Evolutionary conservation across 2,888 invertebrate species (phyloP), one percentile per base, ranked within the genome.

Genomic region (Cylindroiulus punctatus): DNA sequence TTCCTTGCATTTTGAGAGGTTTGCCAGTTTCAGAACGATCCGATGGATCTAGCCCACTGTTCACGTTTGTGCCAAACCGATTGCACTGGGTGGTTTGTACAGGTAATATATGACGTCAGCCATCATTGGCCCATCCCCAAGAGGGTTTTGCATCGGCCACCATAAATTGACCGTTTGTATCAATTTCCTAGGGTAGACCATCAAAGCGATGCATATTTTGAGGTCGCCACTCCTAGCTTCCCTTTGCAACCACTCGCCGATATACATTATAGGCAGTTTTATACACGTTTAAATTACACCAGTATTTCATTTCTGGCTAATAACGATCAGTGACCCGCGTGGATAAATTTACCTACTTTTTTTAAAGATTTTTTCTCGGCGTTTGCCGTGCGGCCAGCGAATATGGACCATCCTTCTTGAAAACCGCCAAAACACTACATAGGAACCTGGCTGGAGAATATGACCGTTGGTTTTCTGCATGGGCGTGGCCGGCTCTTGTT

Each of bases 221-320:
- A 76, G 76, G 76, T 76, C 76, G 76, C 76, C 76, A 76, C 76
- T 76, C 76, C 76, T 76, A 26, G 30, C 76, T 22, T 76, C 76
- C 76, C 30, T 76, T 76, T 76, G 76, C 76, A 76, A 12, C 76
- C 76, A 76, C 76, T 76, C 22, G 76, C 76, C 76, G 76, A 76
- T 76, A 26, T 30, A 30, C 30, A 76, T 76, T 76, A 76, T 76
- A 76, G 76, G 76, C 76, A 76, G 76, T 76, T 76, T 76, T 76
- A 76, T 76, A 76, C 76, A 76, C 76, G 76, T 76, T 76, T 76
- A 76, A 76, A 76, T 76, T 76, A 76, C 76, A 76, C 76, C 76
- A 76, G 76, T 76, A 76, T 76, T 76, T 76, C 76, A 76, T 76
- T 76, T 76, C 76, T 76, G 76, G 76, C 76, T 76, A 76, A 76